Base-by-base conservation (phyloP, 2,888 invertebrate species). In the Osedax fenrisi region DNA sequence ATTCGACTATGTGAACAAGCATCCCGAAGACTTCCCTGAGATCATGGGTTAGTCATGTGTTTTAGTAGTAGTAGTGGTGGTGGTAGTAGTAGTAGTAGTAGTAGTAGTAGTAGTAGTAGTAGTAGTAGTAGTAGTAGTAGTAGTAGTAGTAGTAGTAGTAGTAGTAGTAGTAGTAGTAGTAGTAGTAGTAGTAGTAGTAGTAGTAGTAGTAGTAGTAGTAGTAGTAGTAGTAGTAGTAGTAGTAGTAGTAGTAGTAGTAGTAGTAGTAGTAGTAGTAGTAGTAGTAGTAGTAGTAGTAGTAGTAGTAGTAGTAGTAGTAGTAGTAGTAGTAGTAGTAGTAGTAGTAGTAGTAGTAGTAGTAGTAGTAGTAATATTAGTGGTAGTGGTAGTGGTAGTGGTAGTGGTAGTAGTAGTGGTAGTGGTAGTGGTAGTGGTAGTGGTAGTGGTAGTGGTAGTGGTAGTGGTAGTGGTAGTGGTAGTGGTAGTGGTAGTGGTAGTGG, bases 11-110 rank as follows among this genome's bases (percentile, higher is more conserved):
- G 77, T 77, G 2, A 56, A 61, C 5, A 56, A 61, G n/a, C 76
- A 77, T 72, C 77, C 77, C 10, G 75, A 76, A 27, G 76, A 77
- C 62, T 77, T 77, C 71, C 77, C 77, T 25, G 77, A 77, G 27
- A 41, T 41, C 5, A 41, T 17, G 41, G 17, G 41, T 41, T 41
- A 10, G 41, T 41, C 5, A 41, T 41, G n/a, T n/a, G n/a, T n/a
- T n/a, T n/a, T n/a, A 41, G 41, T 41, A 41, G 41, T 41, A 41
- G 41, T 41, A 41, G 41, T 41, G 17, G 41, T 41, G 17, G 41
- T 41, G 17, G 41, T 41, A 41, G 41, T 41, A 41, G 41, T 41
- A 41, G 41, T 41, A 41, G 41, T 41, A 41, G 41, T 41, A 41
- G 41, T 41, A 41, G 41, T 41, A 41, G 41, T 41, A 41, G 41